phyloP scores from a whole-genome alignment of 2,797 vertebrate species.

The Squalus acanthias region DNA sequence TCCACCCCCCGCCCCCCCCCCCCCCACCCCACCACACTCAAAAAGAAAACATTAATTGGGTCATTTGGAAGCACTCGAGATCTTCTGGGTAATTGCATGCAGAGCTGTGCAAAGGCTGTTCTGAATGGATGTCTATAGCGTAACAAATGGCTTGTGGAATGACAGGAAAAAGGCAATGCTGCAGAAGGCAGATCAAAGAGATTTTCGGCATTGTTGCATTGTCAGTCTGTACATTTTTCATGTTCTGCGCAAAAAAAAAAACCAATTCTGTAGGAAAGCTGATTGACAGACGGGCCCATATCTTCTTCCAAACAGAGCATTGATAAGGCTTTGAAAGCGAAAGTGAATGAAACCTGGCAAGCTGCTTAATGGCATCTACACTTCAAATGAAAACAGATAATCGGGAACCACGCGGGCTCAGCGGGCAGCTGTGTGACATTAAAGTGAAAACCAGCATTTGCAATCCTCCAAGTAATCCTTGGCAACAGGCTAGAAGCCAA shows the following conservation, averaged over 20 bases:
- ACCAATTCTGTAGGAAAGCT: not conserved
- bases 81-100: not conserved
- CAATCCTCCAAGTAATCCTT: not conserved
- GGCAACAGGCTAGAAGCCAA: not conserved
- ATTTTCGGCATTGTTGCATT: not conserved
- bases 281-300: not conserved
- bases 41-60: not conserved
- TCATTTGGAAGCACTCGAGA: not conserved
- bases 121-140: not conserved
- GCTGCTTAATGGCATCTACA: not conserved
- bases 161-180: not conserved
- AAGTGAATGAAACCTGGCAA: not conserved
- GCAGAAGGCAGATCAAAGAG: not conserved
- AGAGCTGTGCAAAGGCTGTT: not conserved
- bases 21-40: not conserved
- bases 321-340: not conserved
- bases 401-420: not conserved
- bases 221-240: not conserved
- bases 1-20: no score
- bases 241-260: not conserved
- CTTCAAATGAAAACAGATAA: constrained; percentile 20
- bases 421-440: not conserved
- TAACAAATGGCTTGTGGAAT: not conserved
- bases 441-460: not conserved
- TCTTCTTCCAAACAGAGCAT: not conserved